These are phyloP conservation scores for Deroptyus accipitrinus DNA, from an alignment of 2,113 vertebrate species.

Conservation along the genomic window DNA sequence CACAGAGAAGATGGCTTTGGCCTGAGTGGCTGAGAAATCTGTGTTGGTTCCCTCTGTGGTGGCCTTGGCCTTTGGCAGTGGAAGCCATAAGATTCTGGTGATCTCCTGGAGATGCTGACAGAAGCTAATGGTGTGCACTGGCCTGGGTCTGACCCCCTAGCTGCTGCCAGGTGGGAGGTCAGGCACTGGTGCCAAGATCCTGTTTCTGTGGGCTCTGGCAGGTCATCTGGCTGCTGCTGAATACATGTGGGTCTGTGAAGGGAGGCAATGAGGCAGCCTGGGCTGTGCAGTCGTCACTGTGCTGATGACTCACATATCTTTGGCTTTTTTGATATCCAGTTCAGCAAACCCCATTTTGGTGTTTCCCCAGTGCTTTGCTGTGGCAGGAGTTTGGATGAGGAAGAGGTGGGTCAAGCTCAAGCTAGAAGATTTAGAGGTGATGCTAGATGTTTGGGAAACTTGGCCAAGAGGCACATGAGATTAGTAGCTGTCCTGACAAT, in stretches of 20 bases:
- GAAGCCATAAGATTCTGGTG: not conserved
- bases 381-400: constrained; percentile 45
- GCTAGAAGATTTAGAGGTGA: not conserved
- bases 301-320: not conserved
- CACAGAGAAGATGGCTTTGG: not conserved
- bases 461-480: constrained; percentile 23
- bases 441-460: constrained; percentile 45
- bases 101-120: not conserved
- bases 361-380: constrained; percentile 58
- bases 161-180: not conserved
- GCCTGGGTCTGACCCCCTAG: not conserved
- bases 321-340: not conserved
- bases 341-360: constrained; percentile 44
- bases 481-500: constrained; percentile 33
- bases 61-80: not conserved
- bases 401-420: constrained; percentile 37
- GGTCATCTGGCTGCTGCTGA: not conserved
- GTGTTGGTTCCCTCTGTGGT: not conserved
- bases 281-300: not conserved
- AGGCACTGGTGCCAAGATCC: not conserved
- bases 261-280: not conserved
- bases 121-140: not conserved
- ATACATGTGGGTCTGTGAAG: not conserved
- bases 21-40: not conserved
- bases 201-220: not conserved